Evolutionary conservation across 2,888 invertebrate species (phyloP).

Genomic region (Cerastis rubricosa): DNA sequence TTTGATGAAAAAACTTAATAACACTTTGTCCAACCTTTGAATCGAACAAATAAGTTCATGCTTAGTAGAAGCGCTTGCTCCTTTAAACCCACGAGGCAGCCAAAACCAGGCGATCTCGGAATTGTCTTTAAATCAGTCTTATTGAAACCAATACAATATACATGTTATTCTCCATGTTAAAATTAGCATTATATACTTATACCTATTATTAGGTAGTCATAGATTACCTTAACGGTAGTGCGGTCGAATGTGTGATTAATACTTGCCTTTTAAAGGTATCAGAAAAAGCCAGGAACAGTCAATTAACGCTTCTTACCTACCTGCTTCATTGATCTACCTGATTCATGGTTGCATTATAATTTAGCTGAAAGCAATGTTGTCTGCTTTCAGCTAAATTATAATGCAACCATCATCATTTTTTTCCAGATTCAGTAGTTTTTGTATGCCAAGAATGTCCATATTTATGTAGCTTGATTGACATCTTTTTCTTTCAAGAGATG

Average conservation of each 20-base stretch:
- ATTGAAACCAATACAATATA: neutral
- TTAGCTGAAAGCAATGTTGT: too few relatives aligned
- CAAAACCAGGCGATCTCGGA: neutral
- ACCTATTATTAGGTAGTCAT: neutral
- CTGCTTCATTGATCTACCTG: too few relatives aligned
- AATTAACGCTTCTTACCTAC: too few relatives aligned
- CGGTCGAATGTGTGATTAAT: neutral
- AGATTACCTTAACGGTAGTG: too few relatives aligned
- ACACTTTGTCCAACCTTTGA: neutral
- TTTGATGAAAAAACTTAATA: neutral
- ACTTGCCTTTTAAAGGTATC: neutral
- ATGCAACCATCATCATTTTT: too few relatives aligned
- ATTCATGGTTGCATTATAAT: too few relatives aligned
- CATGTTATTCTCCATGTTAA: too few relatives aligned
- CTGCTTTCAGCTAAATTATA: neutral
- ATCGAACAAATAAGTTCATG: neutral
- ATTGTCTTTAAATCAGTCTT: neutral
- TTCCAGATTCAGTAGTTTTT: neutral
- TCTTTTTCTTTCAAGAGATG: slow-evolving; percentile 12
- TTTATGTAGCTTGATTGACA: slow-evolving; percentile 16
- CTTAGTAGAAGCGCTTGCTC: neutral
- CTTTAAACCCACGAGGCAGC: neutral
- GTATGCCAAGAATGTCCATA: neutral
- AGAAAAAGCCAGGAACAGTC: neutral
- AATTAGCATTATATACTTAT: too few relatives aligned